Evolutionary conservation across 2,113 vertebrate species (phyloP).

Genomic region (Enhydra lutris): DNA sequence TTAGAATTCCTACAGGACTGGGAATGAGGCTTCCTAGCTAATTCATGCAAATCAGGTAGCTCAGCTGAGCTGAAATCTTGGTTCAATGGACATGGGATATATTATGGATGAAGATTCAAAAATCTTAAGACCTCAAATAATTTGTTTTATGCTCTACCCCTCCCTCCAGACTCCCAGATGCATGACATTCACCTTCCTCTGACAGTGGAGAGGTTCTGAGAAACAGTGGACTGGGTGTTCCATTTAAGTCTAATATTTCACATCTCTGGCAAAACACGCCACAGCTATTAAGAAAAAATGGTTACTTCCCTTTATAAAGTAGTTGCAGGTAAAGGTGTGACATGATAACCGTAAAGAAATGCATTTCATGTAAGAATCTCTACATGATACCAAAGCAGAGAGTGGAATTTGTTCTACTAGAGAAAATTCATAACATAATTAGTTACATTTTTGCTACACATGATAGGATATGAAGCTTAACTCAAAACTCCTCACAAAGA

Average conservation of each 20-base stretch:
- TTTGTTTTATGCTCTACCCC: background rate
- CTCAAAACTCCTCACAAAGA: constrained; percentile 3
- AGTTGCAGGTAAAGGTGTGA: background rate
- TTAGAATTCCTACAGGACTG: background rate
- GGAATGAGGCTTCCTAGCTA: background rate
- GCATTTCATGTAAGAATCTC: background rate
- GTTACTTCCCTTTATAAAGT: background rate
- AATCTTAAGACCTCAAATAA: background rate
- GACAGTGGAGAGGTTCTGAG: background rate
- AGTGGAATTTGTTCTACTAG: constrained; percentile 6
- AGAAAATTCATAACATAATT: constrained; percentile 28
- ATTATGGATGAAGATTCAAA: background rate
- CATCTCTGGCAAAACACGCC: background rate
- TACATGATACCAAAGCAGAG: background rate
- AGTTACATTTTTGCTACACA: constrained; percentile 10
- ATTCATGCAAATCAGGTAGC: background rate
- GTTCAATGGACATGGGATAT: background rate
- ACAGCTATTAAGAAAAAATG: background rate
- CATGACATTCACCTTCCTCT: background rate
- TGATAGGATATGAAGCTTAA: background rate
- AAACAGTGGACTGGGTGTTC: background rate
- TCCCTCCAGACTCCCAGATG: background rate
- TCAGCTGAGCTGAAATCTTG: background rate
- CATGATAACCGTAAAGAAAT: background rate
- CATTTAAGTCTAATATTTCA: background rate